phyloP scores from a whole-genome alignment of 2,797 vertebrate genomes.

The Steatocranus sp. region DNA sequence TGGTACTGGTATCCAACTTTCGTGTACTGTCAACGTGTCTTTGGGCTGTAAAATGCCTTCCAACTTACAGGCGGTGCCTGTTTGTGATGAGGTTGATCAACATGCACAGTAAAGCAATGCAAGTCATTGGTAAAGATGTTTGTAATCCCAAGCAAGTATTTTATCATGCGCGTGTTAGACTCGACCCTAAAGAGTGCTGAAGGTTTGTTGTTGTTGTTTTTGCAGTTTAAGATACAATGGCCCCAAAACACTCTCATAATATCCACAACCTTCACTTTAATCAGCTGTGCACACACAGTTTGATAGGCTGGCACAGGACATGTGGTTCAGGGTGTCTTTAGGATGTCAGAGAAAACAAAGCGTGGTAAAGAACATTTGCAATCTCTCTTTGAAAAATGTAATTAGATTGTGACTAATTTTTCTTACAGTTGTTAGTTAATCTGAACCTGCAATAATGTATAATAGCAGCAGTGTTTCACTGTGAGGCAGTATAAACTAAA shows the following conservation, averaged over 20 bases:
- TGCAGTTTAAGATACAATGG: neutral
- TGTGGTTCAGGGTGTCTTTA: neutral
- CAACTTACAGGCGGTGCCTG: neutral
- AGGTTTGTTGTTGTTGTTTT: neutral
- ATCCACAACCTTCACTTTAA: neutral
- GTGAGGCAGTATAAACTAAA: neutral
- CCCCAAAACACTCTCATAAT: neutral
- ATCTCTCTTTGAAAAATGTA: neutral
- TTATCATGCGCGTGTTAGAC: neutral
- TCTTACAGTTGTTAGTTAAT: neutral
- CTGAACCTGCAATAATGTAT: neutral
- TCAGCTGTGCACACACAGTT: neutral
- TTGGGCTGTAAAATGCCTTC: neutral
- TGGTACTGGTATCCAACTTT: neutral
- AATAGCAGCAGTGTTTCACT: neutral
- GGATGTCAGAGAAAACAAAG: neutral
- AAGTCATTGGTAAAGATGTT: neutral
- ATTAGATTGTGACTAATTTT: neutral
- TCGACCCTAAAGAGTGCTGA: neutral
- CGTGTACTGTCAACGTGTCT: neutral
- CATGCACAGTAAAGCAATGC: fast-evolving
- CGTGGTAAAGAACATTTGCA: fast-evolving
- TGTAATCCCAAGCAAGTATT: neutral
- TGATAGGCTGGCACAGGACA: neutral
- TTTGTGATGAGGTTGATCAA: neutral